Base-by-base conservation (phyloP, 2,113 vertebrate species). In the Trachemys scripta region DNA sequence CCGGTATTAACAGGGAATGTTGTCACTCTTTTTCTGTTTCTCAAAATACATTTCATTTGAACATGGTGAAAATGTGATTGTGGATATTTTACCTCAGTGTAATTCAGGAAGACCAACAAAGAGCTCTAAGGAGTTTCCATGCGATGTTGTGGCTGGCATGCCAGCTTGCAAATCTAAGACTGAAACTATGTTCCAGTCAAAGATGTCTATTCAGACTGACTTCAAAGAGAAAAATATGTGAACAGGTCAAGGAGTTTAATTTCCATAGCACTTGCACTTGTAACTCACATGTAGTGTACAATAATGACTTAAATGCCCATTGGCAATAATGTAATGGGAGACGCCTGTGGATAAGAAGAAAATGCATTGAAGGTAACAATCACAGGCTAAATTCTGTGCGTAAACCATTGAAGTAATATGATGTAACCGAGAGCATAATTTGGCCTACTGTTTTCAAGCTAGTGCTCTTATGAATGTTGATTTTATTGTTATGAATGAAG, bases 211-310 rank as follows among this genome's bases (percentile, higher is more conserved):
- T 98, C 97, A 97, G 94, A 35, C 90, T 81, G 90, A 97, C 97
- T 96, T 98, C 96, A 98, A 98, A 97, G 97, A 86, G 94, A 51
- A 91, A 88, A 97, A 97, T 72, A 96, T 90, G 85, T 0, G 19
- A 95, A 94, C 95, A 95, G 98, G 97, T 98, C 97, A 98, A 94
- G 95, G 84, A 97, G 97, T 98, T 98, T 97, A 98, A 98, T 98
- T 98, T 97, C 98, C 97, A 91, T 97, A 84, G 97, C 94, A 86
- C 94, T 98, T 24, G 65, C 91, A 42, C 93, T 97, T 97, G 93
- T 96, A 97, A 96, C 95, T 98, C 97, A 97, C 95, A 91, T 85
- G 93, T 84, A 91, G 85, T 91, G 85, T 1, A 22, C 87, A 82
- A 91, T 72, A 93, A 98, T 97, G 97, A 95, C 97, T 97, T 97